Percentiles rank a stretch among this genome's conserved stretches.
phyloP scores from a whole-genome alignment of 1,140 invertebrate species.

The Camponotus vicinus region DNA sequence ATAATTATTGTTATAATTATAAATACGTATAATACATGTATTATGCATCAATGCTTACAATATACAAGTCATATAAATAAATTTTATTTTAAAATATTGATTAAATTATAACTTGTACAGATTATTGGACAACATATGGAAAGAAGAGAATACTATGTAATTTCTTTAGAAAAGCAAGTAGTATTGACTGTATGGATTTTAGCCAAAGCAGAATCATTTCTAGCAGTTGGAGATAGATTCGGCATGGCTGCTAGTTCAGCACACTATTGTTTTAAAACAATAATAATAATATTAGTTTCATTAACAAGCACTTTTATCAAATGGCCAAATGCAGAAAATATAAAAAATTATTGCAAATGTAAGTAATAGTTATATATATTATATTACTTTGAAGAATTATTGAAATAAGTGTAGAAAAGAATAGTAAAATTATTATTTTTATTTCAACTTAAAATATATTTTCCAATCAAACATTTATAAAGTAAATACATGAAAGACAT shows the following conservation, averaged over 20 bases:
- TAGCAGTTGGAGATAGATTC: constrained; percentile 15
- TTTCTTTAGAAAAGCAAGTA: background rate
- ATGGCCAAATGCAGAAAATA: background rate
- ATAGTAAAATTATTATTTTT: background rate
- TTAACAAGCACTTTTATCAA: background rate
- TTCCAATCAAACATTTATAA: too few species aligned
- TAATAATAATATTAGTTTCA: background rate
- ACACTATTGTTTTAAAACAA: background rate
- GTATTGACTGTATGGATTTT: constrained; percentile 8
- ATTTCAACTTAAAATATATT: too few species aligned
- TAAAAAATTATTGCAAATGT: background rate
- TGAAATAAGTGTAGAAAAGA: background rate
- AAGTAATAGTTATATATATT: background rate
- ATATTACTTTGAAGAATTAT: too few species aligned
- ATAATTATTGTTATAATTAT: too few species aligned
- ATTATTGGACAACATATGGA: too few species aligned
- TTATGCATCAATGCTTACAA: too few species aligned
- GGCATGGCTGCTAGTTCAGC: constrained; percentile 1
- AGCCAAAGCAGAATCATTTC: constrained; percentile 3
- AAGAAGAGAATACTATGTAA: too few species aligned
- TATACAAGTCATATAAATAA: too few species aligned
- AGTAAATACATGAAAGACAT: too few species aligned
- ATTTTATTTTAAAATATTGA: too few species aligned
- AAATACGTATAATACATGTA: too few species aligned
- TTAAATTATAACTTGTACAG: too few species aligned